Evolutionary conservation across 2,888 invertebrate species (phyloP).

Genomic region (Drosophila ustulata): DNA sequence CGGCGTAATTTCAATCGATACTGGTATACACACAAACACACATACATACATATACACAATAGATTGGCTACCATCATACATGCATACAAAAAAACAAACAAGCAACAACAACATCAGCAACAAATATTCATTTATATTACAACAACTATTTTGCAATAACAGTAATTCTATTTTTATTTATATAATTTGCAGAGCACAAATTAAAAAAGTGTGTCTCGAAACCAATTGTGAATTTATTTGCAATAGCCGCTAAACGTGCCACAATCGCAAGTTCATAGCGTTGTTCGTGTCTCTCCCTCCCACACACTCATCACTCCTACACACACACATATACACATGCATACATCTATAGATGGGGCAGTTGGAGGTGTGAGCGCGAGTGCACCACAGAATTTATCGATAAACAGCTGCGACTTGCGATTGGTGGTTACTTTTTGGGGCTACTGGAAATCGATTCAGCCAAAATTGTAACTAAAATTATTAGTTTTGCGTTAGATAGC

Average conservation of each 20-base stretch:
- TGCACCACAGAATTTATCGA: slow-evolving; percentile 6
- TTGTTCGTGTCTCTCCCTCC: slow-evolving; percentile 39
- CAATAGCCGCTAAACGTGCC: slow-evolving; percentile 76
- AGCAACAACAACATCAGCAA: not conserved
- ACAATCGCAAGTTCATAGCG: slow-evolving; percentile 67
- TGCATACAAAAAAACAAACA: slow-evolving; percentile 6
- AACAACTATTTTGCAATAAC: slow-evolving; percentile 56
- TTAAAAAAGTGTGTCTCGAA: slow-evolving; percentile 71
- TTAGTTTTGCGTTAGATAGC: slow-evolving; percentile 84
- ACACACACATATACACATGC: not conserved
- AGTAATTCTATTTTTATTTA: slow-evolving; percentile 67
- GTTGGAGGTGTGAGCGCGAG: too few relatives aligned
- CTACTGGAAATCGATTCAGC: slow-evolving; percentile 77
- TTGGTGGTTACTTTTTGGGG: slow-evolving; percentile 59
- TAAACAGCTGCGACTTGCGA: slow-evolving; percentile 56
- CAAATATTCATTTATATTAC: slow-evolving; percentile 33
- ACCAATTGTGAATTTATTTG: slow-evolving; percentile 81
- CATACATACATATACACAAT: slow-evolving; percentile 17
- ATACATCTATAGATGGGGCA: not conserved
- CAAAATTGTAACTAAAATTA: slow-evolving; percentile 81
- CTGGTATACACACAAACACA: slow-evolving; percentile 14
- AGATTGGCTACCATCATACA: slow-evolving; percentile 9
- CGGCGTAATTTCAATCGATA: slow-evolving; percentile 18
- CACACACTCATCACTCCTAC: slow-evolving; percentile 13
- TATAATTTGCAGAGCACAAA: slow-evolving; percentile 81